Evolutionary conservation across 2,888 invertebrate genomes (phyloP), one percentile per base, ranked within the genome.

Genomic region (Amphipyra berbera): DNA sequence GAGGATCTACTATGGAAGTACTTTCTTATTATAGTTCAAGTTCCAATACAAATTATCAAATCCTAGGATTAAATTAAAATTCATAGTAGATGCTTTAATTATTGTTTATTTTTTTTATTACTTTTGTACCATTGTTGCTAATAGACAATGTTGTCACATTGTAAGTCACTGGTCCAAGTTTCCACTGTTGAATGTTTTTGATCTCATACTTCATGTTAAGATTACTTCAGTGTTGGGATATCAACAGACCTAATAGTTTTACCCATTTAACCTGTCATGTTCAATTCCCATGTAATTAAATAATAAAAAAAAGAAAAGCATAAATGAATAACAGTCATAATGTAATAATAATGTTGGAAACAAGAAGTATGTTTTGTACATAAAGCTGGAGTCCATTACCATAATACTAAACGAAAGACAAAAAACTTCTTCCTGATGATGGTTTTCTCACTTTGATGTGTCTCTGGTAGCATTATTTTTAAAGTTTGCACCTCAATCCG

Each of bases 1-100:
- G 41, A 35, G 13, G 13, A 35, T 50, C 33, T 65, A 50, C 60
- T 42, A 52, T 79, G 64, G 76, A 76, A 61, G 60, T 50, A 52
- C 44, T n/a, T 44, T 41, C 41, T 38, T 38, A 13, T 9, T 12
- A 54, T 41, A 8, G 6, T 37, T 37, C 10, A 37, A 37, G 12
- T 37, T 37, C 10, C 10, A 37, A 7, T 12, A 9, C 8, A 10
- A 37, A 33, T 33, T 4, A 33, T 30, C 0, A 30, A 30, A 30
- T 30, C 30, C 30, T 30, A 30, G 30, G 6, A 4, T 30, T 40
- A 6, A 13, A 47, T 47, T 57, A 7, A 41, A 44, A 15, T 74
- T 78, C 53, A 78, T 61, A 40, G 75, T 50, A 42, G 60, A 68
- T 59, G 10, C 41, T 57, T 30, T 47, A 30, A 12, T 45, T 50